Evolutionary conservation across 2,888 invertebrate genomes (phyloP), one percentile per base, ranked within the genome.

Genomic region (Tolmerus cingulatus): DNA sequence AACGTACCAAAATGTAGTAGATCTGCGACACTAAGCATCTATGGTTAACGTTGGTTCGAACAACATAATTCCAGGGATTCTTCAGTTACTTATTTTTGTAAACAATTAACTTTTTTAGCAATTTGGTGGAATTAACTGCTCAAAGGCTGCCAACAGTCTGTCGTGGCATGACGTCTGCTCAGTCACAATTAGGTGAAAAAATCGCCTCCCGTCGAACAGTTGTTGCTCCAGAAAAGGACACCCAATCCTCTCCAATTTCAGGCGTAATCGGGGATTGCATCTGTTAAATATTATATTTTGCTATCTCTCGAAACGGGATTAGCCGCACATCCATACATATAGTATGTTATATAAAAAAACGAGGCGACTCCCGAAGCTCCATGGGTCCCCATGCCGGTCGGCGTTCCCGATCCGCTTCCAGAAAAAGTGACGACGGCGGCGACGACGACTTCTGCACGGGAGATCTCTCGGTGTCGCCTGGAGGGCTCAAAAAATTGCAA

Each of bases 271-370:
- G 66, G 7, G 66, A 66, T 23, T 86, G 66, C 86, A 78, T 86
- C 86, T 86, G 86, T 86, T 57, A 86, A 86, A 86, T 78, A 86
- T 77, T 86, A 86, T 78, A 86, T 77, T 86, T 86, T 57, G 55
- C 77, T 30, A 86, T 86, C 55, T 55, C 43, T 74, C 46, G 9
- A 85, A 85, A 7, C 74, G 43, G 16, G 85, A 43, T 57, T 27
- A 82, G 57, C 16, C n/a, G n/a, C n/a, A n/a, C n/a, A n/a, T n/a
- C n/a, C n/a, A n/a, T n/a, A n/a, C n/a, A n/a, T n/a, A 19, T 7
- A n/a, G 23, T 19, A 27, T 9, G 27, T 51, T 30, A 30, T 30
- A 3, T 30, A 79, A 79, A 79, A 23, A 51, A n/a, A n/a, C n/a
- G n/a, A n/a, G 4, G 27, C 43, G 16, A 30, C 46, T 43, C 46